Base-by-base conservation (phyloP, 2,113 vertebrate genomes). In the Phoenicopterus ruber region DNA sequence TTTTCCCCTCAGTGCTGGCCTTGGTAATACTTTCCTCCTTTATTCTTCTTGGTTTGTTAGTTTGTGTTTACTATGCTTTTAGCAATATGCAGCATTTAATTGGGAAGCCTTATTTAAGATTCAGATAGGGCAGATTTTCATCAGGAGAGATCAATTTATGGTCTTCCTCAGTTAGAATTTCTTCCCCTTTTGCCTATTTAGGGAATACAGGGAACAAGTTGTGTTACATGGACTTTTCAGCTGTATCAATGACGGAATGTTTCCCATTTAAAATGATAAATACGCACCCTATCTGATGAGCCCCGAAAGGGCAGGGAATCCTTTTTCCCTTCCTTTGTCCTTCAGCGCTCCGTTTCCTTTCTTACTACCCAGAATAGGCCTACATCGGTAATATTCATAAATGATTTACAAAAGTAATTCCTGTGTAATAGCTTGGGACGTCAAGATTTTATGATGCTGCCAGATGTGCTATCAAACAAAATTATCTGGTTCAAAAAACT, bases 401-500 rank as follows among this genome's bases (percentile, higher is more conserved):
- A 97, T 98, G 98, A 98, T 98, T 98, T 98, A 97, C 96, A 97
- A 97, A 98, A 97, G 97, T 97, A 96, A 98, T 98, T 98, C 96
- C 97, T 97, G 96, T 94, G 95, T 96, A 97, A 98, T 98, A 98
- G 87, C 92, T 97, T 91, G 97, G 97, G 97, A 97, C 82, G 93
- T 96, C 87, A 95, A 79, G 97, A 94, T 98, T 98, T 98, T 98
- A 98, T 97, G 96, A 96, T 98, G 96, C 96, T 98, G 97, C 97
- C 98, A 98, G 97, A 98, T 98, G 98, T 97, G 95, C 97, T 97
- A 97, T 98, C 97, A 97, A 98, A 98, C 96, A 98, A 97, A 97
- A 97, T 97, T 96, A 96, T 96, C 94, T 90, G 73, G 95, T 97
- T 97, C 97, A 98, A 97, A 98, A 98, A 97, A 97, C 86, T 95